Percentiles rank a stretch among this genome's conserved stretches.
Evolutionary conservation across 1,140 invertebrate genomes (phyloP).

Genomic region (Drosophila saltans): DNA sequence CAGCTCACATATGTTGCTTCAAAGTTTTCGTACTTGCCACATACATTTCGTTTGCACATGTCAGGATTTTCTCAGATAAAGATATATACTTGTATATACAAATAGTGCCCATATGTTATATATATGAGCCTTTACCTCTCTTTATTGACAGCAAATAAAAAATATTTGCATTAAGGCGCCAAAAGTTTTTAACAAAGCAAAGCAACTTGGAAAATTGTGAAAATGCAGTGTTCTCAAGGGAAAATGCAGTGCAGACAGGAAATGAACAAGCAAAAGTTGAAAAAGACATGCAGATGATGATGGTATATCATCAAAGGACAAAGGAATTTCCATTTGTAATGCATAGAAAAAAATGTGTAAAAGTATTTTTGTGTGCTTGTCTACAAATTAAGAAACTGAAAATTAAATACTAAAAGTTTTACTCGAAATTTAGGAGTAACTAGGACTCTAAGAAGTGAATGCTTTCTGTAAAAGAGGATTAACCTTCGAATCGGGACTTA

Average conservation of each 20-base stretch:
- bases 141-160: constrained; percentile 26
- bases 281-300: background rate
- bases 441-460: too few species aligned
- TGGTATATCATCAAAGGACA: constrained; percentile 20
- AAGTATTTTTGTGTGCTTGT: background rate
- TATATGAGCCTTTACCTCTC: background rate
- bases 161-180: constrained; percentile 17
- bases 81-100: constrained; percentile 19
- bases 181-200: constrained; percentile 12
- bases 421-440: too few species aligned
- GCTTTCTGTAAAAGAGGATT: too few species aligned
- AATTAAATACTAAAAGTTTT: constrained; percentile 12
- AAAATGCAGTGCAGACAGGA: constrained; percentile 1
- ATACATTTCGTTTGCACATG: constrained; percentile 22
- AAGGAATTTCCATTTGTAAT: constrained; percentile 5
- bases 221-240: background rate
- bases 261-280: background rate
- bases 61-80: constrained; percentile 19
- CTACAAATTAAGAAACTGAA: constrained; percentile 8
- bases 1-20: constrained; percentile 31
- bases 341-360: background rate
- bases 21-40: background rate
- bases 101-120: constrained; percentile 11
- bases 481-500: too few species aligned
- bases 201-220: constrained; percentile 4